Conservation (phyloP, 2,888 invertebrate species). For the Hipparchia sbordonii region DNA sequence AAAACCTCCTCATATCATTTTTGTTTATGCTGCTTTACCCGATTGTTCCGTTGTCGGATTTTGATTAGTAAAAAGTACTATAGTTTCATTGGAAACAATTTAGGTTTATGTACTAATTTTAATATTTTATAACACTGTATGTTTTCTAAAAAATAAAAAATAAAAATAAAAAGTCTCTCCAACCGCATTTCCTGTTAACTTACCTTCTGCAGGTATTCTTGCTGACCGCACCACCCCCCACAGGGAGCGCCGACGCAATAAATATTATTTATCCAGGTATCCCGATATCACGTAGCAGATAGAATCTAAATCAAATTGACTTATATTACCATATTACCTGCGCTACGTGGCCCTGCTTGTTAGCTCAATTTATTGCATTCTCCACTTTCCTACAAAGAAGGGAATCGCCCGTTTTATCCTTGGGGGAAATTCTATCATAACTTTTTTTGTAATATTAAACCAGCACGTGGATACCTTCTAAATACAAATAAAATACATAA, state of each 20-base stretch:
- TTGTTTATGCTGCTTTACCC: too few species aligned
- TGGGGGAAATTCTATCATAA: constrained; percentile 7
- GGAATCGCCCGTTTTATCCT: constrained; percentile 5
- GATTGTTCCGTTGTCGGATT: too few species aligned
- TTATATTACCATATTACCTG: constrained; percentile 36
- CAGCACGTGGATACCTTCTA: not conserved
- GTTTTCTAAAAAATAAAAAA: too few species aligned
- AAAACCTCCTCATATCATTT: too few species aligned
- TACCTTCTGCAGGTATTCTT: not conserved
- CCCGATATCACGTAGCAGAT: constrained; percentile 25
- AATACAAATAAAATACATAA: too few species aligned
- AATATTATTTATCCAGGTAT: constrained; percentile 19
- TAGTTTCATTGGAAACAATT: too few species aligned
- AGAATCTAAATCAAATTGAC: constrained; percentile 39
- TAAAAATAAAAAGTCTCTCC: too few species aligned
- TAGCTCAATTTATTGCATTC: constrained; percentile 37
- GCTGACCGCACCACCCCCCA: not conserved
- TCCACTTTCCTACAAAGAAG: constrained; percentile 38
- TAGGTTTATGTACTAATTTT: too few species aligned
- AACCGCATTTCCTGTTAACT: not conserved
- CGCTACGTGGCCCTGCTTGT: constrained; percentile 34
- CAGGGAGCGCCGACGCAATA: not conserved
- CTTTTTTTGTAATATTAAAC: not conserved
- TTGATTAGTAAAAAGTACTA: too few species aligned
- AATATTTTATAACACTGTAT: too few species aligned